phyloP scores from a whole-genome alignment of 2,797 vertebrate genomes.

The Enteromius thamalakanensis region DNA sequence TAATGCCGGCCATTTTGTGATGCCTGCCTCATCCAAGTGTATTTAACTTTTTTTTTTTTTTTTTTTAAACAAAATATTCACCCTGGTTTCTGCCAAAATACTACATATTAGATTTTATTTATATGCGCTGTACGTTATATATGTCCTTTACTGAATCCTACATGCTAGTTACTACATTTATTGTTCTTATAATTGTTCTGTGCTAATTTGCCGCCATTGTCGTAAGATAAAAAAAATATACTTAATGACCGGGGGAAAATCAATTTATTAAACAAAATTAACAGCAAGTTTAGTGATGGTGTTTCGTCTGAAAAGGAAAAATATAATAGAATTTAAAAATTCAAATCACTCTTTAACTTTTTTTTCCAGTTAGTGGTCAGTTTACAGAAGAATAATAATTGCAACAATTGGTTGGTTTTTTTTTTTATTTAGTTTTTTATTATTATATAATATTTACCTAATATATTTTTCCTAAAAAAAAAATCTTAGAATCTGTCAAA shows the following conservation, averaged over 20 bases:
- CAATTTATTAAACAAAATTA: background rate
- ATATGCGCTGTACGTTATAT: background rate
- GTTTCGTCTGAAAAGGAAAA: background rate
- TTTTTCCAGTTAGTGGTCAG: too few relatives aligned
- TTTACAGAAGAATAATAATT: too few relatives aligned
- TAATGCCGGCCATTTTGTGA: conserved; percentile 86
- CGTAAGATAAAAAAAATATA: background rate
- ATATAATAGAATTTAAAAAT: too few relatives aligned
- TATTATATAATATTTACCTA: background rate
- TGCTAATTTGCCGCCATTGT: background rate
- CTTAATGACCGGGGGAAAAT: background rate
- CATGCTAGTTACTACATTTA: background rate
- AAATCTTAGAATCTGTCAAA: too few relatives aligned
- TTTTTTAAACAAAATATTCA: background rate
- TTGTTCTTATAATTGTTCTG: background rate
- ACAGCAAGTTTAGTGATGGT: background rate
- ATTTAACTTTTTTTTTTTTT: background rate
- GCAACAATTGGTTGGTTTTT: too few relatives aligned
- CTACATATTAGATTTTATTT: background rate
- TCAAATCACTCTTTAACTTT: too few relatives aligned
- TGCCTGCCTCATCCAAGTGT: conserved; percentile 48
- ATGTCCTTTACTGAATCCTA: background rate
- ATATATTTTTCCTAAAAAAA: background rate
- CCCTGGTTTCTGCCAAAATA: background rate
- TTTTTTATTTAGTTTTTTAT: too few relatives aligned